phyloP scores from a whole-genome alignment of 2,888 invertebrate species.

The Andrena praecox region DNA sequence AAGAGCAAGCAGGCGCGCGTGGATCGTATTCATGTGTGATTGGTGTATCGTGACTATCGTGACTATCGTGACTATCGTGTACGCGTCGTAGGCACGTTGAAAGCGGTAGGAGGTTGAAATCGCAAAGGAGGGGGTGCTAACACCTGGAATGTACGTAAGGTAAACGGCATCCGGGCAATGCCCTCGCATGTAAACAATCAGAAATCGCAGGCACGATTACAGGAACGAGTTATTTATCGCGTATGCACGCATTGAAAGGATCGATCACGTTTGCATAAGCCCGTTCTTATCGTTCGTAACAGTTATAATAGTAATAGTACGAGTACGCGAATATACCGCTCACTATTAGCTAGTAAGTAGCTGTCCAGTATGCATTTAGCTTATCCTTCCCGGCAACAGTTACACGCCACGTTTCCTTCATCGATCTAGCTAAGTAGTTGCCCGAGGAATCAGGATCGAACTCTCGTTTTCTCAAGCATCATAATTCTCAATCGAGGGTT shows the following conservation, averaged over 20 bases:
- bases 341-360: slow-evolving; percentile 30
- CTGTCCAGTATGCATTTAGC: slow-evolving; percentile 37
- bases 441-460: not conserved
- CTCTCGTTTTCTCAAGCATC: not conserved
- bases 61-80: slow-evolving; percentile 11
- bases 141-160: slow-evolving; percentile 80
- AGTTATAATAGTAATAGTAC: slow-evolving; percentile 30
- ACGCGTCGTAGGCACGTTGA: slow-evolving; percentile 38
- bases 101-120: slow-evolving; percentile 39
- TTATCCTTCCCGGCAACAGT: slow-evolving; percentile 27
- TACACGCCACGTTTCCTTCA: slow-evolving; percentile 1
- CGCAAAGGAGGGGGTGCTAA: slow-evolving; percentile 61
- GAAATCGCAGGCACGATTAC: slow-evolving; percentile 77
- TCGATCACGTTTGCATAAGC: slow-evolving; percentile 54
- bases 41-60: slow-evolving; percentile 21
- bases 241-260: slow-evolving; percentile 49
- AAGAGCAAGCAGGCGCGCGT: not conserved
- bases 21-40: slow-evolving; percentile 11
- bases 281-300: slow-evolving; percentile 45
- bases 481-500: not conserved
- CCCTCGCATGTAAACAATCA: slow-evolving; percentile 84
- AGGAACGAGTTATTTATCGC: slow-evolving; percentile 62
- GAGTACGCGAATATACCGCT: slow-evolving; percentile 29
- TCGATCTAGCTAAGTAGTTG: too few relatives aligned
- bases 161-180: slow-evolving; percentile 84